phyloP scores from a whole-genome alignment of 2,888 invertebrate species.

The Automeris io region DNA sequence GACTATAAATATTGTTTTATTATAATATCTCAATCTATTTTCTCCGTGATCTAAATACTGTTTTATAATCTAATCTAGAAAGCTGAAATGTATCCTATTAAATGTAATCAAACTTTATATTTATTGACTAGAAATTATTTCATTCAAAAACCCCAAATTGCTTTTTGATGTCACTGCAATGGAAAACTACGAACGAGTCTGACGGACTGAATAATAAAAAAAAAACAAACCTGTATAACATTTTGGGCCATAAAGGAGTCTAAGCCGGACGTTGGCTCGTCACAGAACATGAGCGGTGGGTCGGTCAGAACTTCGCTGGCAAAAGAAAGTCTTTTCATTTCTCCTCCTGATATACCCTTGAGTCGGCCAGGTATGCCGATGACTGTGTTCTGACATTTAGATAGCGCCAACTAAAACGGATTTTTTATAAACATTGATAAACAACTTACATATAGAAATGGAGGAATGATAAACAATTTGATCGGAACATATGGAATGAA shows the following conservation, averaged over 20 bases:
- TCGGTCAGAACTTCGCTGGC: conserved; percentile 98
- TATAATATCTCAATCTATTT: no score
- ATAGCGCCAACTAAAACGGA: conserved; percentile 83
- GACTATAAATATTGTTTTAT: no score
- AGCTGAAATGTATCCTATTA: no score
- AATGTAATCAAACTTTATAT: no score
- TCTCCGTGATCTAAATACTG: no score
- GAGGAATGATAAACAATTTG: no score
- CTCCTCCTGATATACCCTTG: conserved; percentile 97
- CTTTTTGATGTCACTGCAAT: no score
- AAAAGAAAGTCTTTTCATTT: conserved; percentile 95
- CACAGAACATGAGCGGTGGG: conserved; percentile 96
- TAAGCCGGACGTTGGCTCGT: conserved; percentile 97
- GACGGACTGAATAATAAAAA: background rate
- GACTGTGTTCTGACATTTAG: conserved; percentile 92
- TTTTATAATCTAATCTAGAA: no score
- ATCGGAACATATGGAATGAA: no score
- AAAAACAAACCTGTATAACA: conserved; percentile 83
- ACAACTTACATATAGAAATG: background rate
- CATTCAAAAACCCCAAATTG: no score
- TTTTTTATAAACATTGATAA: background rate
- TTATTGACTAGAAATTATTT: no score
- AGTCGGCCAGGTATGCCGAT: conserved; percentile 92
- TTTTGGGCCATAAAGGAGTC: conserved; percentile 98
- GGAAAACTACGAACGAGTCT: background rate